These are phyloP conservation scores for Trachemys scripta DNA, from an alignment of 2,113 vertebrate genomes.

Conservation along the genomic window DNA sequence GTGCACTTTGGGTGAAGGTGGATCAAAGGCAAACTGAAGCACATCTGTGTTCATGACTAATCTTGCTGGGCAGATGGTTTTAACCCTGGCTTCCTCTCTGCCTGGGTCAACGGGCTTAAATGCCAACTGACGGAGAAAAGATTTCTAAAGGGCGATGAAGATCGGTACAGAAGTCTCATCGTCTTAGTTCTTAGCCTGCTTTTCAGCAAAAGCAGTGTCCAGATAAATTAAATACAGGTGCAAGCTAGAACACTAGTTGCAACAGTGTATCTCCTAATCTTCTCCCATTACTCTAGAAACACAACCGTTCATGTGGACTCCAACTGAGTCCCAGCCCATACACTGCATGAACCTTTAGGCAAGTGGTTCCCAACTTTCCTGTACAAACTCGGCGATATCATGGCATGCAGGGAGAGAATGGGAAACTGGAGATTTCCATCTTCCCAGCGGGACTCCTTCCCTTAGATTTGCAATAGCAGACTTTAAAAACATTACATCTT, in stretches of 20 bases:
- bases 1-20: not conserved
- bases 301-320: too few relatives aligned
- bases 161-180: not conserved
- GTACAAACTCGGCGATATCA: not conserved
- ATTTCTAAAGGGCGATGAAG: not conserved
- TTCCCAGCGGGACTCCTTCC: not conserved
- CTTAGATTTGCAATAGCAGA: too few relatives aligned
- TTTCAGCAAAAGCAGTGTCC: not conserved
- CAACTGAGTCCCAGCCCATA: not conserved
- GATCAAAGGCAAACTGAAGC: not conserved
- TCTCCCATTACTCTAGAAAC: not conserved
- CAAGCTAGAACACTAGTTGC: not conserved
- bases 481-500: too few relatives aligned
- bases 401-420: not conserved
- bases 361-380: not conserved
- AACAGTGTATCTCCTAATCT: rapidly evolving
- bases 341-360: not conserved
- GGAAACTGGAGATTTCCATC: not conserved
- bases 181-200: not conserved
- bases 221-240: not conserved
- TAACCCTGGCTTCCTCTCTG: not conserved
- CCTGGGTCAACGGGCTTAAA: not conserved
- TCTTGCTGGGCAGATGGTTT: not conserved
- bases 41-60: not conserved
- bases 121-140: too few relatives aligned